These are phyloP conservation scores for Etheostoma nigrum DNA, from an alignment of 2,797 vertebrate genomes.

Conservation along the genomic window DNA sequence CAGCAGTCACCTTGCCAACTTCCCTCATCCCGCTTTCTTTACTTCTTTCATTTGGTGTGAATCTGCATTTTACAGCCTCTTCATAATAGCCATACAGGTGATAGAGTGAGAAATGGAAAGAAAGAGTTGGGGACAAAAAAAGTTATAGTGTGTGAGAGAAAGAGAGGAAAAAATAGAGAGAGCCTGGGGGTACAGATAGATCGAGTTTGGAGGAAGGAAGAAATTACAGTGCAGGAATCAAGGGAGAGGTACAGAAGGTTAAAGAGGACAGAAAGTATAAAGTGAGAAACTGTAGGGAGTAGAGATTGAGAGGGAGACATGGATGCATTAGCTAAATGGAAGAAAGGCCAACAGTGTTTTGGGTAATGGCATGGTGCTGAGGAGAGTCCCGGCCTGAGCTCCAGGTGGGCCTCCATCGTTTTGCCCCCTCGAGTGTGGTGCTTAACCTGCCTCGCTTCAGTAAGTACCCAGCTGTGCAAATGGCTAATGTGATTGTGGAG, in stretches of 20 bases:
- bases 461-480: conserved; percentile 81
- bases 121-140: conserved; percentile 20
- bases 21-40: conserved; percentile 21
- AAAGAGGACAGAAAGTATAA: conserved; percentile 36
- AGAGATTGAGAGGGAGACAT: conserved; percentile 23
- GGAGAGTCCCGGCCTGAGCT: conserved; percentile 61
- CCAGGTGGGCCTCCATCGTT: conserved; percentile 77
- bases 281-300: conserved; percentile 9
- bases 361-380: conserved; percentile 58
- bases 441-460: conserved; percentile 82
- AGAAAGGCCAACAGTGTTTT: conserved; percentile 56
- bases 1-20: conserved; percentile 26
- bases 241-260: conserved; percentile 41
- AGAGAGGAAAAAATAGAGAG: conserved; percentile 26
- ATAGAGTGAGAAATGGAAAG: conserved; percentile 33
- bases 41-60: conserved; percentile 22
- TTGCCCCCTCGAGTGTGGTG: conserved; percentile 73
- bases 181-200: conserved; percentile 32
- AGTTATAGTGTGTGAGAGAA: conserved; percentile 14
- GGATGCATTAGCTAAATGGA: conserved; percentile 56
- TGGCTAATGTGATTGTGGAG: conserved; percentile 83
- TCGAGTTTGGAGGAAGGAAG: conserved; percentile 24
- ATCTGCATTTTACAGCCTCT: conserved; percentile 53
- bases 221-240: conserved; percentile 51
- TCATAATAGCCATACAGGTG: conserved; percentile 16